Base-by-base conservation (phyloP, 2,113 vertebrate species). In the Dolichallabes microphthalmus region DNA sequence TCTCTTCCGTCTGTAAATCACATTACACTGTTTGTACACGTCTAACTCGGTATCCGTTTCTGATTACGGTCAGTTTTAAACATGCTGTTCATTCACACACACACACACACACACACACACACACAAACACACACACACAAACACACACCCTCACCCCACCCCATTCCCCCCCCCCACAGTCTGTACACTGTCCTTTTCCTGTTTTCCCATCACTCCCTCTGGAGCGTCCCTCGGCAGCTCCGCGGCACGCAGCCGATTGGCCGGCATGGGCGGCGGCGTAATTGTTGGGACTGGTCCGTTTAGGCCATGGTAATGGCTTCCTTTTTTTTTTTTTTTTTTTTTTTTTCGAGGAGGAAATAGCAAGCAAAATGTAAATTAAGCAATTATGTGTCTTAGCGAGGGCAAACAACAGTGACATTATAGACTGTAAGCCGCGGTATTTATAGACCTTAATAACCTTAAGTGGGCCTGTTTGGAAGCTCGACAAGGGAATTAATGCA, bases 361-460 rank as follows among this genome's bases (percentile, higher is more conserved):
- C 93, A 95, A 95, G 94, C 89, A 78, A 92, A 93, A 94, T 93
- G 94, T 94, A 94, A 94, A 95, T 93, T 90, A 94, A 92, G 93
- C 92, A 92, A 94, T 95, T 95, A 94, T 91, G 92, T 88, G 92
- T 93, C 92, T 90, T 94, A 93, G 93, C 87, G 89, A 92, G 93
- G 92, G 89, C 90, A 93, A 92, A 92, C 92, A 88, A 90, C 76
- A 86, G 83, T 89, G 92, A 93, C 92, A 87, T 93, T 90, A 80
- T 90, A 89, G 92, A 88, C 91, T 86, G 89, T 91, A 91, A 92
- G 90, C 86, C 35, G 75, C 50, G n/a, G 85, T 95, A 94, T 95
- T 95, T 95, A 94, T 94, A 93, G 92, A 90, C 88, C 89, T 79
- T 94, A 94, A 94, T 94, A 93, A 93, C 91, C 91, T 90, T 91